Conservation (phyloP, 2,888 invertebrate species). For the Quadroppia sp. region DNA sequence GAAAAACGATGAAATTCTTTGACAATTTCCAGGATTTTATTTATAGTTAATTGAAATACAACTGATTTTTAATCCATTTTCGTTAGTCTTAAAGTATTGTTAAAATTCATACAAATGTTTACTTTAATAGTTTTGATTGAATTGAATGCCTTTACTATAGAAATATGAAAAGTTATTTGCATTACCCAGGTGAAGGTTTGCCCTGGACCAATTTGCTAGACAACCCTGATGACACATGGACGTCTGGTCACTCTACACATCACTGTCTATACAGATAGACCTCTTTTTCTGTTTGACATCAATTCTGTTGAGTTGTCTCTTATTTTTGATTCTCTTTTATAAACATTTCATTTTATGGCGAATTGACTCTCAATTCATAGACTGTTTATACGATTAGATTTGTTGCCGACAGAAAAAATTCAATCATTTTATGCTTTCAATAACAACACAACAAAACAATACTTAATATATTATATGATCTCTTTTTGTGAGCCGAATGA, state of each 20-base stretch:
- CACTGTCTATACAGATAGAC: background rate
- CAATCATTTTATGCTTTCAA: background rate
- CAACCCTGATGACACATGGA: no score
- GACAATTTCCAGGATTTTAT: no score
- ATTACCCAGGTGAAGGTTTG: no score
- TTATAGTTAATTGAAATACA: no score
- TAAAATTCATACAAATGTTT: no score
- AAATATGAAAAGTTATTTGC: no score
- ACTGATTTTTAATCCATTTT: no score
- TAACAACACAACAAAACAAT: background rate
- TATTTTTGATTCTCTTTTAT: background rate
- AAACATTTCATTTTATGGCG: background rate
- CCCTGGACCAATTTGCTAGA: no score
- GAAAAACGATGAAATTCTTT: no score
- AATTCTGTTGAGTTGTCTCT: slow-evolving; percentile 55
- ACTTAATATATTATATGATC: background rate
- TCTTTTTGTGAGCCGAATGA: background rate
- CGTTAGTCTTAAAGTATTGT: no score
- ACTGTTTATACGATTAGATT: background rate
- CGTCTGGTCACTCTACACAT: slow-evolving; percentile 24
- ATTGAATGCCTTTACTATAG: no score
- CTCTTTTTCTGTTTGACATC: slow-evolving; percentile 8
- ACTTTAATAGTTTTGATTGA: no score
- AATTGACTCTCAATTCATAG: background rate
- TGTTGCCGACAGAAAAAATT: background rate